Evolutionary conservation across 2,797 vertebrate genomes (phyloP), one percentile per base, ranked within the genome.

Genomic region (Lycodopsis pacificus): DNA sequence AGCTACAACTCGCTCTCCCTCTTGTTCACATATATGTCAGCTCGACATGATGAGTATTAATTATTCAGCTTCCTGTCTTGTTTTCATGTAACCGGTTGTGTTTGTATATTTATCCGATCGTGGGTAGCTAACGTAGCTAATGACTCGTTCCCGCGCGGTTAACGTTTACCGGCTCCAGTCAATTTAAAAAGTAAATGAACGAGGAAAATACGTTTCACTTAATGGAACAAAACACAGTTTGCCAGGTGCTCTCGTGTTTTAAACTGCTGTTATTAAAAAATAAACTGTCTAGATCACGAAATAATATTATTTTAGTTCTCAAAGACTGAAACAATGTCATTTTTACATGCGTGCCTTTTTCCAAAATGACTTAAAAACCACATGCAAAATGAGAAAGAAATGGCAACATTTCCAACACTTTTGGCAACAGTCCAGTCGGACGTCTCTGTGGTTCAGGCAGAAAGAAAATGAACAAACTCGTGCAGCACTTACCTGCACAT

Each of bases 401-500:
- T 34, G 6, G 32, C 7, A 34, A 34, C 1, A 34, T 34, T 34
- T 34, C 32, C 32, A 34, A n/a, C n/a, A n/a, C n/a, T n/a, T n/a
- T n/a, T n/a, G n/a, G n/a, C 32, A 2, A 34, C 32, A 34, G 7
- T 7, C 7, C 32, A 7, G 32, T 34, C 42, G 42, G 25, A 54
- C 1, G 12, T 30, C 30, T 30, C 30, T 30, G 44, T 8, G 56
- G 7, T n/a, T 61, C 27, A 14, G 1, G 25, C 49, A 40, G 15
- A 22, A 59, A n/a, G 42, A 38, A 42, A 2, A 1, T 3, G 1
- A 34, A 42, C 62, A 80, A 38, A 73, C 59, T 70, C 85, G 76
- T 89, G 86, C 88, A 72, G 4, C 7, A 83, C 91, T 88, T 83
- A 92, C 91, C 89, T 89, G 65, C 32, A 0, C 3, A 64, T 19